Evolutionary conservation across 1,140 invertebrate species (phyloP).

Genomic region (Drosophila ironensis): DNA sequence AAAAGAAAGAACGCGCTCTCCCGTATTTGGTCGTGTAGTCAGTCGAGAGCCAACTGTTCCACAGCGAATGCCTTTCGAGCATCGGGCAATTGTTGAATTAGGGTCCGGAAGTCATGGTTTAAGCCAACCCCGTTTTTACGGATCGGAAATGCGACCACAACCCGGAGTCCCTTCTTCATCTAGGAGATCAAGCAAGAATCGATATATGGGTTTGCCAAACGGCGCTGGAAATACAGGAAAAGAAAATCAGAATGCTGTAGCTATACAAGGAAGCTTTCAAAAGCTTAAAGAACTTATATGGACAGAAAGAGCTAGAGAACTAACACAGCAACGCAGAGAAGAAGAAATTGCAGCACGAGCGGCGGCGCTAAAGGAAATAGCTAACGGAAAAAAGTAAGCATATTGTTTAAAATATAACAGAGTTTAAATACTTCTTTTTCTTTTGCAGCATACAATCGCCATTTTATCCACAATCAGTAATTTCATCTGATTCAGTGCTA

Average conservation of each 20-base stretch:
- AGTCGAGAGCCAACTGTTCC: conserved; percentile 83
- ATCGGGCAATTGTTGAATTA: conserved; percentile 36
- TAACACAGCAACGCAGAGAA: conserved; percentile 85
- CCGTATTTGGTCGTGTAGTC: conserved; percentile 86
- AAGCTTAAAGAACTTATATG: conserved; percentile 85
- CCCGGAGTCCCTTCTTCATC: conserved; percentile 12
- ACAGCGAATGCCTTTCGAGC: conserved; percentile 36
- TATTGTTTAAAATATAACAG: too few species aligned
- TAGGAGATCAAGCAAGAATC: conserved; percentile 56
- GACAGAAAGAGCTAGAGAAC: conserved; percentile 86
- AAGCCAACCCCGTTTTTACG: conserved; percentile 46
- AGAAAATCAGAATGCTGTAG: conserved; percentile 50
- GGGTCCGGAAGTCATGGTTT: conserved; percentile 4
- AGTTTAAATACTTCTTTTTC: not conserved
- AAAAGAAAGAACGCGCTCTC: conserved; percentile 68
- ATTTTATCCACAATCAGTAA: conserved; percentile 20
- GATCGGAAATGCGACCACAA: conserved; percentile 46
- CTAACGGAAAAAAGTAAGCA: conserved; percentile 82
- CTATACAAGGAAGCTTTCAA: conserved; percentile 86
- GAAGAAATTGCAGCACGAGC: conserved; percentile 85
- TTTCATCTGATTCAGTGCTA: conserved; percentile 43
- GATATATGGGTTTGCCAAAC: conserved; percentile 56
- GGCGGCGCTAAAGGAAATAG: conserved; percentile 84
- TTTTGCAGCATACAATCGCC: conserved; percentile 44
- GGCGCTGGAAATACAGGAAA: conserved; percentile 23